A percentile compares a stretch with the other conserved stretches of the same genome.
phyloP scores from a whole-genome alignment of 2,113 vertebrate genomes.

The Oncorhynchus masou region DNA sequence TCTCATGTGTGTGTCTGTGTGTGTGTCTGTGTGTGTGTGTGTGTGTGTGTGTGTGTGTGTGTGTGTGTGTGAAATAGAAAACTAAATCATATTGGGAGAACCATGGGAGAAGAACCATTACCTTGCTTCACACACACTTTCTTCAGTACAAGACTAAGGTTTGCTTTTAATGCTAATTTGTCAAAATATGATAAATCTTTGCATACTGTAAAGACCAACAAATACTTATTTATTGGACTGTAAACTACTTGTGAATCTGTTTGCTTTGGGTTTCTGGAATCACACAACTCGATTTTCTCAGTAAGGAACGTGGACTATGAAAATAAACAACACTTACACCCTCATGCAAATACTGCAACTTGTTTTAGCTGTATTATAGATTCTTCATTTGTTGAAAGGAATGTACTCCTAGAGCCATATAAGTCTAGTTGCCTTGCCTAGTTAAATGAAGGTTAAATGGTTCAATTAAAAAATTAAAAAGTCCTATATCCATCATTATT shows the following conservation, averaged over 20 bases:
- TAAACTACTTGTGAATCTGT: too few species aligned
- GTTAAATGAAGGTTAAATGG: too few species aligned
- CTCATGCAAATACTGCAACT: conserved; percentile 21
- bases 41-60: too few species aligned
- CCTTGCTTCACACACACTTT: background rate
- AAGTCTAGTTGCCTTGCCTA: background rate
- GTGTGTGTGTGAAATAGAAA: too few species aligned
- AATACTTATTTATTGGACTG: conserved; percentile 17
- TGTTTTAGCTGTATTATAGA: background rate
- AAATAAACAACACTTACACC: conserved; percentile 7
- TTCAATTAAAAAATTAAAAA: too few species aligned
- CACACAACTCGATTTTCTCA: background rate
- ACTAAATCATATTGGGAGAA: background rate
- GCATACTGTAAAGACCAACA: background rate
- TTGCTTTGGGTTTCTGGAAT: background rate
- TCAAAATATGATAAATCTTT: conserved; percentile 19
- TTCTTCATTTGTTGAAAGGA: background rate
- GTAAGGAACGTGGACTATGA: background rate
- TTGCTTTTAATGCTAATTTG: conserved; percentile 18
- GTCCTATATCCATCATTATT: too few species aligned
- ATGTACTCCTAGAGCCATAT: background rate
- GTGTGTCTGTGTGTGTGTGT: too few species aligned
- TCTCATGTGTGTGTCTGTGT: too few species aligned
- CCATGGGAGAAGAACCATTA: background rate
- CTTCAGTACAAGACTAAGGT: conserved; percentile 23